Evolutionary conservation across 2,888 invertebrate species (phyloP).

Genomic region (Drosophila suboccidentalis): DNA sequence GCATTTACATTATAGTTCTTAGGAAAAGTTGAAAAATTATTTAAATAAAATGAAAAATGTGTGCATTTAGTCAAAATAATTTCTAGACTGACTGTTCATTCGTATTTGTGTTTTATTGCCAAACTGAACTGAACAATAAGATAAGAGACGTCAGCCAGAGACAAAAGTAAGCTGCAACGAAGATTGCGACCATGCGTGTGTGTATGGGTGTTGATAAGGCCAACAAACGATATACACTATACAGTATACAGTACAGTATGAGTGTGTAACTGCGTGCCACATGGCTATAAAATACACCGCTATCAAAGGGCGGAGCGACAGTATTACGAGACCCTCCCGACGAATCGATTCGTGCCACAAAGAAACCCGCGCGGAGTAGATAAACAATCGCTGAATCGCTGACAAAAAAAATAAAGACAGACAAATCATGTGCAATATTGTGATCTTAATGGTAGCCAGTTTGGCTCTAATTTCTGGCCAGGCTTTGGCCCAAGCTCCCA

Average conservation of each 20-base stretch:
- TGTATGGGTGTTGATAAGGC: constrained; percentile 37
- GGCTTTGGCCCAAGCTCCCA: constrained; percentile 18
- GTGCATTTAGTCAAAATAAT: not conserved
- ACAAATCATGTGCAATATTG: constrained; percentile 63
- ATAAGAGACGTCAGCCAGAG: constrained; percentile 49
- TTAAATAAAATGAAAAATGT: not conserved
- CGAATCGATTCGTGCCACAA: constrained; percentile 53
- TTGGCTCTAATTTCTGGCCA: constrained; percentile 40
- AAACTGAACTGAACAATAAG: constrained; percentile 23
- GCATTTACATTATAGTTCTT: too few relatives aligned
- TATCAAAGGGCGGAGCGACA: constrained; percentile 48
- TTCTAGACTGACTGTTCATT: not conserved
- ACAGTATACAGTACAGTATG: constrained; percentile 13
- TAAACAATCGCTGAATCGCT: not conserved
- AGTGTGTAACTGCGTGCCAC: constrained; percentile 26
- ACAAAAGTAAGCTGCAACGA: constrained; percentile 44
- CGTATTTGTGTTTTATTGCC: constrained; percentile 5
- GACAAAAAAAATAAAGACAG: constrained; percentile 4
- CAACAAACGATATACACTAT: not conserved
- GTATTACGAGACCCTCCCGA: constrained; percentile 55
- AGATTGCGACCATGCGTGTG: constrained; percentile 18
- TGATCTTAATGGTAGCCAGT: constrained; percentile 45
- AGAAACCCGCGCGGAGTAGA: constrained; percentile 19
- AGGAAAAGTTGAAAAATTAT: not conserved
- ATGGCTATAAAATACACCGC: constrained; percentile 60